Conservation (phyloP, 2,113 vertebrate genomes). For the Salvelinus sp. region DNA sequence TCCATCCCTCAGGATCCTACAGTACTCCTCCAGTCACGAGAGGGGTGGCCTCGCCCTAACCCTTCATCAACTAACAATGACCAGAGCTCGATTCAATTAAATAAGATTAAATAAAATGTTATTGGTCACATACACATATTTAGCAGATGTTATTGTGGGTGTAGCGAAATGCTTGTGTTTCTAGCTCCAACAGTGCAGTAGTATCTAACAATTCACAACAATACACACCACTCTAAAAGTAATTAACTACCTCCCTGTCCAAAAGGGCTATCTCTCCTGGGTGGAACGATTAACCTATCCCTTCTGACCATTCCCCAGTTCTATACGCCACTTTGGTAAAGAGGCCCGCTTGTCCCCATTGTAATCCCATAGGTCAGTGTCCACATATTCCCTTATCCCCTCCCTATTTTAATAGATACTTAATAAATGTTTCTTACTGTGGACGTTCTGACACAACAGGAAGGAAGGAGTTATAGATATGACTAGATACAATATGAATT, state of each 20-base stretch:
- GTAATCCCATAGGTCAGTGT: slow-evolving; percentile 16
- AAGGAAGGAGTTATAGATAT: neutral
- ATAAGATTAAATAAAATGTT: too few species aligned
- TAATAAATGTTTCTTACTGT: neutral
- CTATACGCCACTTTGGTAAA: slow-evolving; percentile 17
- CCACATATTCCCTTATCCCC: slow-evolving; percentile 20
- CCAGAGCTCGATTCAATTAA: slow-evolving; percentile 41
- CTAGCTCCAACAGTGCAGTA: too few species aligned
- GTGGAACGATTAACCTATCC: slow-evolving; percentile 34
- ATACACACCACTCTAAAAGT: too few species aligned
- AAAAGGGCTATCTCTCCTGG: slow-evolving; percentile 38
- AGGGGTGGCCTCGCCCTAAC: neutral
- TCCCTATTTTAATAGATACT: too few species aligned
- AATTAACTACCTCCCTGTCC: slow-evolving; percentile 14
- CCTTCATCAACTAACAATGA: neutral
- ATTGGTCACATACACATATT: too few species aligned
- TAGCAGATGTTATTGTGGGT: too few species aligned
- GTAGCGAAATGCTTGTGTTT: too few species aligned
- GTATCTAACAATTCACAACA: too few species aligned
- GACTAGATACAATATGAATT: too few species aligned
- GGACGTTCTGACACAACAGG: neutral
- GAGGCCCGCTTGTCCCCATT: slow-evolving; percentile 36
- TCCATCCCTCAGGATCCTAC: neutral
- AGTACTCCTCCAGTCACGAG: neutral
- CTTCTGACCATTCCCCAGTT: slow-evolving; percentile 33